Evolutionary conservation across 37 sponge, comb jelly and placozoan species (phyloP).

Genomic region (Lycopodina hypogea): DNA sequence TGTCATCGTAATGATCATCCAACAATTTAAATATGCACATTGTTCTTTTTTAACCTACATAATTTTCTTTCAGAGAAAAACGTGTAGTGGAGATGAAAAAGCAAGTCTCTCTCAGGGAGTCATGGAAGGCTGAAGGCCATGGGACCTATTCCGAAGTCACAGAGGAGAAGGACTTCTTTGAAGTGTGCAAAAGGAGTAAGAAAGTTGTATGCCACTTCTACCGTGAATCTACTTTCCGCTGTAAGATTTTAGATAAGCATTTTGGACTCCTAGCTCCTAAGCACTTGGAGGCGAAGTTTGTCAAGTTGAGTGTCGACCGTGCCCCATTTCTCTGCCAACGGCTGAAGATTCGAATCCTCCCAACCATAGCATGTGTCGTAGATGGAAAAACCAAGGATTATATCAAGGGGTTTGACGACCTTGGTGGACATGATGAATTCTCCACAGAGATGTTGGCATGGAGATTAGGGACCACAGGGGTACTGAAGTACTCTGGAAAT

Average conservation of each 20-base stretch:
- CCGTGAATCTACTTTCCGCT: slow-evolving; percentile 82
- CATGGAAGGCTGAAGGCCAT: slow-evolving; percentile 84
- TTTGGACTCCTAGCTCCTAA: slow-evolving; percentile 81
- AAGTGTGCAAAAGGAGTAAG: slow-evolving; percentile 83
- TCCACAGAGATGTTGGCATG: slow-evolving; percentile 95
- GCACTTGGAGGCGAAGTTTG: slow-evolving; percentile 90
- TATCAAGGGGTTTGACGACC: slow-evolving; percentile 94
- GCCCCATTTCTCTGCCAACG: slow-evolving; percentile 89
- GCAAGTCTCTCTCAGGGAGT: slow-evolving; percentile 74
- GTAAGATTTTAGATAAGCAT: slow-evolving; percentile 98
- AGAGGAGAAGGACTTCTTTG: slow-evolving; percentile 96
- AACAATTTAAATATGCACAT: too few species aligned
- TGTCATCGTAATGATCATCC: too few species aligned
- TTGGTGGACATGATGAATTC: slow-evolving; percentile 95
- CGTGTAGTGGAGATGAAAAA: slow-evolving; percentile 83
- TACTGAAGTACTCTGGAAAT: slow-evolving; percentile 87
- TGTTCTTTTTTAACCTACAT: too few species aligned
- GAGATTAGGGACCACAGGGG: slow-evolving; percentile 82
- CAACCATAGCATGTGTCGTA: slow-evolving; percentile 80
- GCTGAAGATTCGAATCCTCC: slow-evolving; percentile 85
- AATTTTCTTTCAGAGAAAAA: slow-evolving; percentile 9
- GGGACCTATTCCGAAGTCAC: slow-evolving; percentile 84
- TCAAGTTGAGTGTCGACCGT: slow-evolving; percentile 91
- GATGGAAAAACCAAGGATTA: slow-evolving; percentile 80
- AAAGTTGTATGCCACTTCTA: slow-evolving; percentile 92